Evolutionary conservation across 2,888 invertebrate species (phyloP).

Genomic region (Chironomus riparius): DNA sequence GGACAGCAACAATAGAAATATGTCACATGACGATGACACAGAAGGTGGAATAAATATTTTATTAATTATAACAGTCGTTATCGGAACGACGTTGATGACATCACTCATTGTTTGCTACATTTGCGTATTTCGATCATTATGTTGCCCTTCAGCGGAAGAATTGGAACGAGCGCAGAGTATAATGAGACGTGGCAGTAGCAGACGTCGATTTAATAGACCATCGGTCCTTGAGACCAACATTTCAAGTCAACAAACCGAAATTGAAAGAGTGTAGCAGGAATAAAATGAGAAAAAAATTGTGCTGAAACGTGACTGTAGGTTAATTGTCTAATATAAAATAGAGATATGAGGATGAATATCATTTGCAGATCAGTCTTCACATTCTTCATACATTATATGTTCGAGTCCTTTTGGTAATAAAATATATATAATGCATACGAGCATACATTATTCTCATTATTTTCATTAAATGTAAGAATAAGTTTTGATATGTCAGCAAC

Average conservation of each 20-base stretch:
- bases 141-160: conserved; percentile 48
- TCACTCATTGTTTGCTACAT: conserved; percentile 55
- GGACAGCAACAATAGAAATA: neutral
- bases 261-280: conserved; percentile 17
- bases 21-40: conserved; percentile 29
- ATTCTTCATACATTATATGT: too few species aligned
- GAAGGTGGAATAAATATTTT: conserved; percentile 50
- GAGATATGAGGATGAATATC: too few species aligned
- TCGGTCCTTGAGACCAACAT: conserved; percentile 7
- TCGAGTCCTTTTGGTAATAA: too few species aligned
- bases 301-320: too few species aligned
- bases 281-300: too few species aligned
- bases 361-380: too few species aligned
- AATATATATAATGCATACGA: too few species aligned
- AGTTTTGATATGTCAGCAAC: too few species aligned
- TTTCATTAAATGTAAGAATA: too few species aligned
- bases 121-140: conserved; percentile 53
- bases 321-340: too few species aligned
- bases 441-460: too few species aligned
- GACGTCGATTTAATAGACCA: conserved; percentile 13
- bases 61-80: conserved; percentile 49
- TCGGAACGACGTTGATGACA: conserved; percentile 51
- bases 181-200: conserved; percentile 20
- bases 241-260: conserved; percentile 24
- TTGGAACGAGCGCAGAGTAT: conserved; percentile 13